Evolutionary conservation across 2,797 vertebrate genomes (phyloP).

Genomic region (Mormyrops attenuatus): DNA sequence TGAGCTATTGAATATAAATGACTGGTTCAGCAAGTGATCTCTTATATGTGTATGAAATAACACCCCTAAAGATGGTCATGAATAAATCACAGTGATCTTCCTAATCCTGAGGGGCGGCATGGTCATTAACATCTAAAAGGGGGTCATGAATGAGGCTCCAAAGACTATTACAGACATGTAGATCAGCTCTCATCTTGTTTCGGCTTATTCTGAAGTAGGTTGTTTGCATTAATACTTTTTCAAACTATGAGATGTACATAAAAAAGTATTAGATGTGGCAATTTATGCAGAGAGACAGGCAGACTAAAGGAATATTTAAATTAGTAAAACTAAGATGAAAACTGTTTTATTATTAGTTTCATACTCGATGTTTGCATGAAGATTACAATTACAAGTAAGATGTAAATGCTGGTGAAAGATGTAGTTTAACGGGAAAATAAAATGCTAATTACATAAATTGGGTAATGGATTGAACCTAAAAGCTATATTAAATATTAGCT

Average conservation of each 20-base stretch:
- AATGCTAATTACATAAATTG: neutral
- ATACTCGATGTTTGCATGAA: neutral
- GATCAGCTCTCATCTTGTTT: neutral
- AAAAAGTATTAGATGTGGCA: neutral
- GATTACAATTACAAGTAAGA: neutral
- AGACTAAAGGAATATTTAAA: neutral
- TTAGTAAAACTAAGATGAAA: neutral
- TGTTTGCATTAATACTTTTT: neutral
- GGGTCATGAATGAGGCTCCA: neutral
- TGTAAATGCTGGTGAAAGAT: neutral
- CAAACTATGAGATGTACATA: neutral
- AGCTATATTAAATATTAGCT: neutral
- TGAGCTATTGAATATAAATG: neutral
- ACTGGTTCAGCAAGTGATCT: neutral
- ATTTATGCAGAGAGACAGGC: neutral
- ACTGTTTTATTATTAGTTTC: neutral
- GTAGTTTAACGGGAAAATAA: neutral
- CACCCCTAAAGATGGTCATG: constrained; percentile 60
- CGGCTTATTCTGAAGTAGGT: neutral
- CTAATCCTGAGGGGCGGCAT: neutral
- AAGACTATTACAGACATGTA: neutral
- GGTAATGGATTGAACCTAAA: neutral
- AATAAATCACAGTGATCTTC: constrained; percentile 17
- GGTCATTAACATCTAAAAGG: neutral
- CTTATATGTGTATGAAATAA: constrained; percentile 65